Evolutionary conservation across 2,888 invertebrate genomes (phyloP).

Genomic region (Drosophila histrio): DNA sequence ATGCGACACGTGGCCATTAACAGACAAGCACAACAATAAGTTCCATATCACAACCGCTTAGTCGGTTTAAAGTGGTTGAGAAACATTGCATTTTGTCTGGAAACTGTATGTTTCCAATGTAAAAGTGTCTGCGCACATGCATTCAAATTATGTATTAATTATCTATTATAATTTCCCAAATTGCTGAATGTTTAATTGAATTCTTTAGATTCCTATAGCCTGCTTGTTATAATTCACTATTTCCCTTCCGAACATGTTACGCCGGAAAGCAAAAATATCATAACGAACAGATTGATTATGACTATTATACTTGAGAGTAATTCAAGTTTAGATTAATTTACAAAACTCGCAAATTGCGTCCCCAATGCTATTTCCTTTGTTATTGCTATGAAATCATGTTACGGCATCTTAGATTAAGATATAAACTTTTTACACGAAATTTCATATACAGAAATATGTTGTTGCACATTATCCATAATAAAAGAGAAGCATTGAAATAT

Average conservation of each 20-base stretch:
- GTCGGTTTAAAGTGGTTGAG: background rate
- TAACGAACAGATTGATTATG: background rate
- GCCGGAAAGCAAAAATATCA: background rate
- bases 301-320: background rate
- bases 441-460: background rate
- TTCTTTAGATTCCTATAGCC: background rate
- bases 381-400: background rate
- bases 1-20: background rate
- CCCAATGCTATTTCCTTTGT: background rate
- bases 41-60: background rate
- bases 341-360: background rate
- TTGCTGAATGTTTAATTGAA: background rate
- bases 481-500: background rate
- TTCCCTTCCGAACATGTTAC: no score
- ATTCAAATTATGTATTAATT: background rate
- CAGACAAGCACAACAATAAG: conserved; percentile 12
- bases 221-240: no score
- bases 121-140: background rate
- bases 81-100: background rate
- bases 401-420: background rate
- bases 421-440: background rate
- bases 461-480: background rate
- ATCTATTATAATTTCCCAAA: background rate
- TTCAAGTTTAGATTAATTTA: background rate
- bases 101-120: background rate